Percentiles rank a stretch among this genome's conserved stretches.
Evolutionary conservation across 2,113 vertebrate genomes (phyloP).

Genomic region (Corythoichthys intestinalis): DNA sequence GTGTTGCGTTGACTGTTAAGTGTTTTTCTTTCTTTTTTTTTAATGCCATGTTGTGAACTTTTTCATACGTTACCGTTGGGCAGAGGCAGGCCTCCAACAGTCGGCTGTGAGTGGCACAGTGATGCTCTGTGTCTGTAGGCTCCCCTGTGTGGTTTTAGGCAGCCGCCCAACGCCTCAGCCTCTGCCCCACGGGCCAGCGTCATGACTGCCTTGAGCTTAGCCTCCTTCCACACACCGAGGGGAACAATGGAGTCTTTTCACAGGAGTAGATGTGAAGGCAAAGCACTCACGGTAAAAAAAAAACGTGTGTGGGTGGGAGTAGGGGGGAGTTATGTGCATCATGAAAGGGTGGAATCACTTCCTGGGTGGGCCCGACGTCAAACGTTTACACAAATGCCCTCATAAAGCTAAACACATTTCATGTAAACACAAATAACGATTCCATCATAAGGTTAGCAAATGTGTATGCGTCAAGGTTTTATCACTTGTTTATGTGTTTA

Average conservation of each 20-base stretch:
- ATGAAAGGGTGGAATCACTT: slow-evolving; percentile 65
- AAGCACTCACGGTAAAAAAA: slow-evolving; percentile 32
- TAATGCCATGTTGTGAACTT: slow-evolving; percentile 50
- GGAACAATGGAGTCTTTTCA: slow-evolving; percentile 73
- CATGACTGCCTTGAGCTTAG: slow-evolving; percentile 54
- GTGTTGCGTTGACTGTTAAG: slow-evolving; percentile 48
- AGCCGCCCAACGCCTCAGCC: slow-evolving; percentile 55
- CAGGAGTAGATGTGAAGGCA: slow-evolving; percentile 48
- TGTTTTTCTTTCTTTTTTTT: slow-evolving; percentile 44
- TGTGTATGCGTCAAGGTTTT: slow-evolving; percentile 26
- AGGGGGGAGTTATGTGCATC: slow-evolving; percentile 51
- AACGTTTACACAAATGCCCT: slow-evolving; percentile 23
- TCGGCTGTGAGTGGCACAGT: slow-evolving; percentile 56
- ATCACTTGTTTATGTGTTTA: slow-evolving; percentile 14
- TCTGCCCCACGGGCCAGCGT: slow-evolving; percentile 43
- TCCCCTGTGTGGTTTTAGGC: slow-evolving; percentile 72
- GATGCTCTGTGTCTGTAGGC: slow-evolving; percentile 66
- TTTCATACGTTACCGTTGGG: slow-evolving; percentile 53
- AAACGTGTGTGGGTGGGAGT: background rate
- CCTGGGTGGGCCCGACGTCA: slow-evolving; percentile 55
- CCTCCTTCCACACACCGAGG: slow-evolving; percentile 45
- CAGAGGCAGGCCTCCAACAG: slow-evolving; percentile 54
- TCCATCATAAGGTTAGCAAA: slow-evolving; percentile 18
- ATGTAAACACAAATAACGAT: slow-evolving; percentile 38
- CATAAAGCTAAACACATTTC: slow-evolving; percentile 8